Evolutionary conservation across 2,888 invertebrate genomes (phyloP), one percentile per base, ranked within the genome.

Genomic region (Eilema griseolum): DNA sequence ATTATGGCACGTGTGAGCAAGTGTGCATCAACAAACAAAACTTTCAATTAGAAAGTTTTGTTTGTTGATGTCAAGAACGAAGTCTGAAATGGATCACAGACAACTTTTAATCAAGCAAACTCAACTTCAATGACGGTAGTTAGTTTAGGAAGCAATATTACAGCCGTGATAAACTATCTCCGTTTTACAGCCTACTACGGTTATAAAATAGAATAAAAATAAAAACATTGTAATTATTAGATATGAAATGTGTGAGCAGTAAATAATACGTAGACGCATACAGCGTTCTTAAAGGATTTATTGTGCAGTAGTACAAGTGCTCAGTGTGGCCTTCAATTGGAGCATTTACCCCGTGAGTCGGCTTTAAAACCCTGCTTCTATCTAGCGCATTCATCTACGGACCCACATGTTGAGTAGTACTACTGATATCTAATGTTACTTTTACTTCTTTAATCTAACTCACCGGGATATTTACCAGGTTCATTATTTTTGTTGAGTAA

Each of bases 151-250:
- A 60, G 26, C 24, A 71, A 67, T 66, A 67, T 52, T 56, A 46
- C 20, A 33, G 23, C 12, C 3, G 12, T 56, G 31, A 61, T 57
- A 41, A 61, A 61, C 20, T 23, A 66, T 72, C 74, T 69, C 72
- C 72, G 67, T 80, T 78, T 76, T 65, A 77, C 61, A 52, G 73
- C 80, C 77, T 24, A 69, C 71, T 77, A 84, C 83, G 72, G 79
- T 64, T 79, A 79, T 81, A 85, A 83, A n/a, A n/a, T n/a, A n/a
- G 12, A 84, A 79, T 85, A 87, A 78, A 79, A 80, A 79, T 4
- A 20, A 46, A 46, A 46, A 80, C 86, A 85, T 89, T 88, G 89
- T 91, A 91, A 92, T 90, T 88, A 88, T 85, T 85, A 82, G 82
- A 80, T 80, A 74, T 81, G 83, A 88, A 85, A 89, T 87, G 89